Evolutionary conservation across 2,888 invertebrate genomes (phyloP).

Genomic region (Troides helena): DNA sequence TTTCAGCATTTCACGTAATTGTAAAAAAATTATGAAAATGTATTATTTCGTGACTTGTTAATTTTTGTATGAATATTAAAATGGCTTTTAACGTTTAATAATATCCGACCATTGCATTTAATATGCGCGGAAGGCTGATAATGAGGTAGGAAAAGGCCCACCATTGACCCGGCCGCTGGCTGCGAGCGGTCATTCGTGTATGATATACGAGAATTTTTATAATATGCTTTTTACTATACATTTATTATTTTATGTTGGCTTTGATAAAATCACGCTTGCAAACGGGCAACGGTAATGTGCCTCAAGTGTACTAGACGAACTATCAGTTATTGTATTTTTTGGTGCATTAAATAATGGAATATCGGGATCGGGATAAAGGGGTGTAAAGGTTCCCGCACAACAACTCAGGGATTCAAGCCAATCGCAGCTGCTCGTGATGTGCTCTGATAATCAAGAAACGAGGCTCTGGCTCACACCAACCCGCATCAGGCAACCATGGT

Average conservation of each 20-base stretch:
- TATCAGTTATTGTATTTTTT: too few species aligned
- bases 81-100: slow-evolving; percentile 23
- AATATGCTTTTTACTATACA: slow-evolving; percentile 56
- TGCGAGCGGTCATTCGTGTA: slow-evolving; percentile 61
- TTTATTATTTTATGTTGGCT: slow-evolving; percentile 53
- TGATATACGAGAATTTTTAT: slow-evolving; percentile 66
- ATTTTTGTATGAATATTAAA: slow-evolving; percentile 23
- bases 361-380: too few species aligned
- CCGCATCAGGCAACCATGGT: too few species aligned
- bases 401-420: too few species aligned
- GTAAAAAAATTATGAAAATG: slow-evolving; percentile 4
- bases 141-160: slow-evolving; percentile 56
- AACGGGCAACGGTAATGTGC: background rate
- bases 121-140: slow-evolving; percentile 47
- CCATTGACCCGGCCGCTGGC: slow-evolving; percentile 43
- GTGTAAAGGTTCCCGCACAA: too few species aligned
- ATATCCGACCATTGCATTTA: slow-evolving; percentile 40
- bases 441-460: too few species aligned
- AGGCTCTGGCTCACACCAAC: too few species aligned
- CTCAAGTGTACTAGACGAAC: background rate
- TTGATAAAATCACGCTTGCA: slow-evolving; percentile 33
- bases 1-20: slow-evolving; percentile 4
- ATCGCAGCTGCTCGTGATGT: too few species aligned
- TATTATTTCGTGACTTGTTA: slow-evolving; percentile 12
- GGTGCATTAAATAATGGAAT: too few species aligned